These are phyloP conservation scores for Herpetotheres cachinnans DNA, from an alignment of 2,113 vertebrate species.

Conservation along the genomic window DNA sequence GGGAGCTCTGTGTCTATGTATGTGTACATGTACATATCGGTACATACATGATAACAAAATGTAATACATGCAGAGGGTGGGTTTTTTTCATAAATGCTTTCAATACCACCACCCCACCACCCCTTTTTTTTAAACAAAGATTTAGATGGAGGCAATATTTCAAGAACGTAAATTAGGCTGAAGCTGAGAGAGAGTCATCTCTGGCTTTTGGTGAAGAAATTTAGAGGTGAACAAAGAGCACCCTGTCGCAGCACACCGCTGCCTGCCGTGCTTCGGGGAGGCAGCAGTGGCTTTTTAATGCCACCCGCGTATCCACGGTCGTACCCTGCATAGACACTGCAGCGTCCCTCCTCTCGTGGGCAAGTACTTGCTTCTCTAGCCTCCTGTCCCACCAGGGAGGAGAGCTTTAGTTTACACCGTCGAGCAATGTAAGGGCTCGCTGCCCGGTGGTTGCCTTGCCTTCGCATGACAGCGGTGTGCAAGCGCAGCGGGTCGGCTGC, in stretches of 20 bases:
- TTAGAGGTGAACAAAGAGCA: not conserved
- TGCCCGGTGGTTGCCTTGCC: not conserved
- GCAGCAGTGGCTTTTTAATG: not conserved
- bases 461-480: not conserved
- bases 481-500: fast-evolving
- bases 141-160: not conserved
- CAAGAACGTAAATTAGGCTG: not conserved
- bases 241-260: not conserved
- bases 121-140: not conserved
- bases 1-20: not conserved
- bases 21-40: no score
- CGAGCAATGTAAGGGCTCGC: fast-evolving
- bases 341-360: fast-evolving
- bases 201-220: not conserved
- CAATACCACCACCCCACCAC: fast-evolving
- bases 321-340: not conserved
- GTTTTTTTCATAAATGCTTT: not conserved
- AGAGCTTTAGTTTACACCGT: not conserved
- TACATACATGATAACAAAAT: not conserved
- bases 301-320: not conserved
- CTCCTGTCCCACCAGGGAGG: not conserved
- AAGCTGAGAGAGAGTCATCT: not conserved
- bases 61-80: not conserved
- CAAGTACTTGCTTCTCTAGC: not conserved
- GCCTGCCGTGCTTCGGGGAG: fast-evolving